phyloP scores from a whole-genome alignment of 2,888 invertebrate genomes.

The Prenolepis imparis region DNA sequence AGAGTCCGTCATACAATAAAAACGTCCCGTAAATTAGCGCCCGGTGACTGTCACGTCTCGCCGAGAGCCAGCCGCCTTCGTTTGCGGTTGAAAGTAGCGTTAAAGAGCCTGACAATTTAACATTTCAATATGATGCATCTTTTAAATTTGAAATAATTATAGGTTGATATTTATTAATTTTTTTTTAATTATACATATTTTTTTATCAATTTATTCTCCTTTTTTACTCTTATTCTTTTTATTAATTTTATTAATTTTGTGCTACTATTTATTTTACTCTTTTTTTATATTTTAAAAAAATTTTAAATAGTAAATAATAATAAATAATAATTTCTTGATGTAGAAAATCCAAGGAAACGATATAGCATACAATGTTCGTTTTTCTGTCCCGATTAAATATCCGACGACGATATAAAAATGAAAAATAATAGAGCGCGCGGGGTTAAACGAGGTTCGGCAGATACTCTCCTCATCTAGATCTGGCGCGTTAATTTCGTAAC shows the following conservation, averaged over 20 bases:
- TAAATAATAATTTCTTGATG: too few species aligned
- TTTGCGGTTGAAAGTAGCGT: conserved; percentile 32
- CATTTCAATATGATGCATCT: conserved; percentile 2
- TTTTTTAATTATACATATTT: not conserved
- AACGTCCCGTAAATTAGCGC: conserved; percentile 46
- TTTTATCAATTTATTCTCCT: not conserved
- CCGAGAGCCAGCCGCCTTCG: conserved; percentile 29
- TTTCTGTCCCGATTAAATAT: conserved; percentile 11
- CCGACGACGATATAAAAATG: conserved; percentile 48
- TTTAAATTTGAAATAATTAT: conserved; percentile 15
- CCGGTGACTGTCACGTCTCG: conserved; percentile 24
- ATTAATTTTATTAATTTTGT: not conserved
- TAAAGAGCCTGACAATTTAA: conserved; percentile 49
- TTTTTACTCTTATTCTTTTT: not conserved
- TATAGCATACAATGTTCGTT: too few species aligned
- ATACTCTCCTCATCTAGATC: conserved; percentile 50
- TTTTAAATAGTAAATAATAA: too few species aligned
- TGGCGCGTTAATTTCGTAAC: conserved; percentile 79
- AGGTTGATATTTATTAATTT: conserved; percentile 9
- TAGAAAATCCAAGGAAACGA: too few species aligned
- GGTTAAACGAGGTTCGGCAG: conserved; percentile 53
- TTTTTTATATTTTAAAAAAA: not conserved
- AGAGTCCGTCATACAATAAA: conserved; percentile 45
- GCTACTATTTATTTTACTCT: not conserved
- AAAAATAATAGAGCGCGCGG: conserved; percentile 54